Evolutionary conservation across 1,140 invertebrate species (phyloP).

Genomic region (Sarcophaga peregrina): DNA sequence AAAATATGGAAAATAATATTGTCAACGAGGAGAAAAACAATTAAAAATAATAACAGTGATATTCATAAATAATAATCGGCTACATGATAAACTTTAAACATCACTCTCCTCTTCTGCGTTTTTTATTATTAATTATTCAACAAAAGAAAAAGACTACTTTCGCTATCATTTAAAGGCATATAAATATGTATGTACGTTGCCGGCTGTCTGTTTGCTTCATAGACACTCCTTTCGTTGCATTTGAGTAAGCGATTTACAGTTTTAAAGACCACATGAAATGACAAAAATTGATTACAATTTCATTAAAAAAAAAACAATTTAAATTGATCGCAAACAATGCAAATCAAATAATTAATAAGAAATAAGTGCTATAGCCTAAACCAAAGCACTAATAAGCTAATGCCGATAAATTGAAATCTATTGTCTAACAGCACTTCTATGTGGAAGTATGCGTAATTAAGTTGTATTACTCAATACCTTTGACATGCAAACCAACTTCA

Average conservation of each 20-base stretch:
- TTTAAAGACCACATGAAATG: not conserved
- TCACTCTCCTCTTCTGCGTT: not conserved
- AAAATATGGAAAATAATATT: not conserved
- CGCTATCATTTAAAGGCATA: slow-evolving; percentile 2
- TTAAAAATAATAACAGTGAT: not conserved
- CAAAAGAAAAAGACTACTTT: slow-evolving; percentile 4
- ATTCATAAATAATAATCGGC: slow-evolving; percentile 1
- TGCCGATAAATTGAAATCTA: too few relatives aligned
- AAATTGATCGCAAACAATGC: not conserved
- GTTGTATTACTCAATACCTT: not conserved
- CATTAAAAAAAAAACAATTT: not conserved
- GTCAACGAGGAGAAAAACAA: not conserved
- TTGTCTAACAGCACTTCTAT: too few relatives aligned
- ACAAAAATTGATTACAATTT: not conserved
- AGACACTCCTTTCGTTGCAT: slow-evolving; percentile 1
- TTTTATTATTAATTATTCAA: not conserved
- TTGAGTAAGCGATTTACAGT: not conserved
- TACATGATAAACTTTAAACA: not conserved
- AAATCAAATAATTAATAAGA: not conserved
- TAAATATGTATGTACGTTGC: not conserved
- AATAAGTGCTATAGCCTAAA: not conserved
- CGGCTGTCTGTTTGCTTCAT: not conserved
- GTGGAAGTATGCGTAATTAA: too few relatives aligned
- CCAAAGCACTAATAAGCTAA: not conserved
- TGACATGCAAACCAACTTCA: not conserved